Evolutionary conservation across 2,888 invertebrate genomes (phyloP).

Genomic region (Teinopalpus imperialis): DNA sequence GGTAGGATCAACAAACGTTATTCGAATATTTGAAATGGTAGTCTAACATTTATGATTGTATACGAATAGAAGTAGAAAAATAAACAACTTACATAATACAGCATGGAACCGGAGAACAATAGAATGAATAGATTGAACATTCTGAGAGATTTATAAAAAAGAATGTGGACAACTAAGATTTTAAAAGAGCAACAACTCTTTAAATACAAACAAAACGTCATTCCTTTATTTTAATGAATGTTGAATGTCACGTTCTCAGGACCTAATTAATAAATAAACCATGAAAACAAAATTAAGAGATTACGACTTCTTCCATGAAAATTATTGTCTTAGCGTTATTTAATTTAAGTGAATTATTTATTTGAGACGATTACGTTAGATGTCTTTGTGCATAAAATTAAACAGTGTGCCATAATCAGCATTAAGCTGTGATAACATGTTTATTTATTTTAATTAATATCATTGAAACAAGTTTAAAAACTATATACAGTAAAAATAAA

Average conservation of each 20-base stretch:
- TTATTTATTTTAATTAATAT: too few relatives aligned
- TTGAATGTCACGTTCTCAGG: constrained; percentile 13
- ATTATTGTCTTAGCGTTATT: too few relatives aligned
- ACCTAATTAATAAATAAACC: constrained; percentile 10
- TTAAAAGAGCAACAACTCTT: constrained; percentile 14
- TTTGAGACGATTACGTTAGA: too few relatives aligned
- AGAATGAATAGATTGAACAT: constrained; percentile 8
- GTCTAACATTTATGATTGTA: not conserved
- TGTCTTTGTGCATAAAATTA: too few relatives aligned
- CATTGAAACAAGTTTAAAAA: too few relatives aligned
- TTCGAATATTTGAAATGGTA: too few relatives aligned
- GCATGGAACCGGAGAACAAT: not conserved
- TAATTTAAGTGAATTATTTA: too few relatives aligned
- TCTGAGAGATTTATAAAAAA: not conserved
- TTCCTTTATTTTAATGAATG: constrained; percentile 3
- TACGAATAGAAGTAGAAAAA: not conserved
- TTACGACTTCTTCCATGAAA: constrained; percentile 14
- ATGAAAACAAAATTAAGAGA: constrained; percentile 14
- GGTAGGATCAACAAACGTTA: too few relatives aligned
- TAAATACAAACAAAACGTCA: constrained; percentile 18
- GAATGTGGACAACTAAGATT: not conserved
- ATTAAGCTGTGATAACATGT: too few relatives aligned
- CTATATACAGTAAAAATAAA: too few relatives aligned
- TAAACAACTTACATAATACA: constrained; percentile 26
- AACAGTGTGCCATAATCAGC: too few relatives aligned